Base-by-base conservation (phyloP, 2,113 vertebrate genomes). In the Silurus glanis region DNA sequence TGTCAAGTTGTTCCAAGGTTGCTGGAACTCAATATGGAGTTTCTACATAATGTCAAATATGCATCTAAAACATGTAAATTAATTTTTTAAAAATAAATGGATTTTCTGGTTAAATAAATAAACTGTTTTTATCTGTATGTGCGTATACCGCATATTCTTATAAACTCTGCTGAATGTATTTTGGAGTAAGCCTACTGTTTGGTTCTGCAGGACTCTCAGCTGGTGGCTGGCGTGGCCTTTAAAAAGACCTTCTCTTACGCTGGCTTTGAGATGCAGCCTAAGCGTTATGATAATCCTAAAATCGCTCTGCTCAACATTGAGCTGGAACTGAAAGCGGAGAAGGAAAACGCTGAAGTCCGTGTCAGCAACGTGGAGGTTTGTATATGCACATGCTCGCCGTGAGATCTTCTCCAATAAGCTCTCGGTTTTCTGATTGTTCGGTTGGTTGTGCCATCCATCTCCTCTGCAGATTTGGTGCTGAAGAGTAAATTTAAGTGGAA, bases 191-290 rank as follows among this genome's bases (percentile, higher is more conserved):
- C 6, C 1, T 64, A 16, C 13, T 72, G 23, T 61, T 12, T 81
- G 49, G 56, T 78, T 16, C 23, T 80, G 61, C 92, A 99, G 98
- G 98, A 99, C 25, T 98, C 98, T 0, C 96, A 97, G 85, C 92
- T 99, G 91, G 94, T 99, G 66, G 95, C 96, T 0, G 98, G 98
- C 0, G 98, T 99, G 0, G 98, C 98, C 1, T 99, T 99, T 88
- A 99, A 99, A 95, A 99, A 99, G 92, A 99, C 98, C 0, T 99
- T 99, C 90, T 99, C 97, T 16, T 99, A 99, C 0, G 98, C 98
- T 7, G 98, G 98, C 0, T 99, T 99, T 91, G 98, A 99, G 93
- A 99, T 99, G 98, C 98, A 99, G 89, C 97, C 97, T 81, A 99
- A 99, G 90, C 95, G 95, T 75, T 99, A 99, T 2, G 92, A 95